Evolutionary conservation across 2,888 invertebrate species (phyloP), one percentile per base, ranked within the genome.

Genomic region (Heliconius erato): DNA sequence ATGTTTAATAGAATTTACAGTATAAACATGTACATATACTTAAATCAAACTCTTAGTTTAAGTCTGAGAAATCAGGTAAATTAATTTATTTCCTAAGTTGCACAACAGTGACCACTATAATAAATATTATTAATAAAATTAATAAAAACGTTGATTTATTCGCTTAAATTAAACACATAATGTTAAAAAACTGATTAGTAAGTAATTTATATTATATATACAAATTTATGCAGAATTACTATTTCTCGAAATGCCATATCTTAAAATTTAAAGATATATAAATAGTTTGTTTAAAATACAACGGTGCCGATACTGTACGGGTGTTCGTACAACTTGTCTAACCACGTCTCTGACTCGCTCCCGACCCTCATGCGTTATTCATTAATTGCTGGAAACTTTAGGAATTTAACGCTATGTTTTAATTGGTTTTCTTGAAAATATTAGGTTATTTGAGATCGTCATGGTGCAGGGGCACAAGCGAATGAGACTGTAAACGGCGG

Each of bases 331-430:
- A 79, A 85, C 76, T 83, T 81, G 84, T 84, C 84, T 74, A 83
- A 79, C 72, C 82, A 79, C 77, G 68, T 32, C 85, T 87, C 86
- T 86, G 87, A 65, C 69, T 68, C 63, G 88, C 84, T 85, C 85
- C 67, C 81, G 76, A 85, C 79, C 84, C 76, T 82, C 83, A 79
- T 84, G 84, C 83, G 81, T 83, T 85, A 87, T 87, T 85, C 84
- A 84, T 85, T 85, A 85, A 82, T 82, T 77, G 71, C 14, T 28
- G 35, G 59, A 63, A 35, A 26, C 44, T 49, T 63, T 16, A n/a
- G 3, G 6, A 63, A 35, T 63, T 59, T 76, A n/a, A 44, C 40
- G 40, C 40, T 26, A 11, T 69, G 23, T 71, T 71, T 71, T 44
- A 40, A n/a, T n/a, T n/a, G 23, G n/a, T 44, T 71, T n/a, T 35